Evolutionary conservation across 2,888 invertebrate species (phyloP), one percentile per base, ranked within the genome.

Genomic region (Callyntrura sp.): DNA sequence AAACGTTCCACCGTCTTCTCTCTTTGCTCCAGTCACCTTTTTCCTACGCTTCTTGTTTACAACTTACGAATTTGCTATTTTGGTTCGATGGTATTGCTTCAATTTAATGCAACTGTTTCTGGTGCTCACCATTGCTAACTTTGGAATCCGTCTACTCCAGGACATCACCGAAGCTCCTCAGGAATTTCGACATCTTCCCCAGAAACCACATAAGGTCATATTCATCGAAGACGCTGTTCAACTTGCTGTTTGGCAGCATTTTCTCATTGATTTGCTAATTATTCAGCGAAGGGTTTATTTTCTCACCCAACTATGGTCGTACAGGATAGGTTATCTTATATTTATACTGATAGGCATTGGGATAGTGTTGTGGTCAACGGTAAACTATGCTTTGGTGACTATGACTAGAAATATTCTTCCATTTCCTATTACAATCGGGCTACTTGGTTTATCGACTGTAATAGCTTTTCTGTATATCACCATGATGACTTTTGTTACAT

Each of bases 241-340:
- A 48, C 8, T 25, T 0, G 14, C 20, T 23, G 4, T 70, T 48
- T 84, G 84, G 84, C 28, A 55, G 12, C 0, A 55, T 4, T 70
- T 55, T 55, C 4, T 84, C 0, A 48, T 84, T 12, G 11, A 14
- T 0, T 11, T 84, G 9, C n/a, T 84, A 14, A 20, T 84, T 35
- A 68, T 84, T 57, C 84, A 84, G 17, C 51, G 84, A n/a, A 51
- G 84, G 70, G 55, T 84, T 5, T 9, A 35, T 45, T 57, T 84
- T 11, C 84, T 70, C 8, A 70, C 70, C 0, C 25, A 20, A 17
- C 35, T 84, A 35, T 84, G 84, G 84, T 84, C 84, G 0, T 35
- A 51, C 12, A 51, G 57, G 9, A 55, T 84, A 0, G 84, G 84
- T 17, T 11, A 5, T 20, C 6, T 55, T 2, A 70, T 84, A 9